Percentiles rank a stretch among this genome's conserved stretches.
Conservation (phyloP, 2,797 vertebrate species). For the Hapalemur alaotrensis region DNA sequence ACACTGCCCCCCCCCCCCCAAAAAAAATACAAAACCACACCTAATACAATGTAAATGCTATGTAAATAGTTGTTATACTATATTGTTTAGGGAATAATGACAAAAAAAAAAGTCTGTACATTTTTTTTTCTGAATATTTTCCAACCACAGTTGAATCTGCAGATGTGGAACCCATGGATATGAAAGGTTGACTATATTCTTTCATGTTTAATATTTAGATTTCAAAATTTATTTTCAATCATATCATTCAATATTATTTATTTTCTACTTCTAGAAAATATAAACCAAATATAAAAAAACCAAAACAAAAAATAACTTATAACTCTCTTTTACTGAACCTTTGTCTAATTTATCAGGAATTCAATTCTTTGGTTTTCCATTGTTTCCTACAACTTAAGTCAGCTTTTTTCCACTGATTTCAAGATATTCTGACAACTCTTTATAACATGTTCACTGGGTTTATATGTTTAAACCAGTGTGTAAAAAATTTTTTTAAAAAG, state of each 20-base stretch:
- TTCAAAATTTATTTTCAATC: constrained; percentile 45
- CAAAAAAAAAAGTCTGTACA: background rate
- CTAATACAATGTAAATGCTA: background rate
- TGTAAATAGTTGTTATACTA: background rate
- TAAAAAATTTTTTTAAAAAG: background rate
- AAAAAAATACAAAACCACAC: background rate
- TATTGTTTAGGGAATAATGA: background rate
- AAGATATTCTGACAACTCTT: constrained; percentile 36
- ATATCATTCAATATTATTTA: constrained; percentile 20
- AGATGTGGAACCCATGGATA: background rate
- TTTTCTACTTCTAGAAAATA: constrained; percentile 57
- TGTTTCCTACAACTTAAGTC: background rate
- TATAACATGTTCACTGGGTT: background rate
- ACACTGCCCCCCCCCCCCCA: too few species aligned
- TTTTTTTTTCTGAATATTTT: background rate
- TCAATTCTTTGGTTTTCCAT: constrained; percentile 1
- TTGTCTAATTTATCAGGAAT: constrained; percentile 17
- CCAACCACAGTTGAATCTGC: background rate
- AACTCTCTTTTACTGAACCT: background rate
- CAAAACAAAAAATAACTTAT: background rate
- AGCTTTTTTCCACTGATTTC: background rate
- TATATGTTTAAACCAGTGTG: constrained; percentile 6
- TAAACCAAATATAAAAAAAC: constrained; percentile 5
- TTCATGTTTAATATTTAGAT: constrained; percentile 29
- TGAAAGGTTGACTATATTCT: background rate